Percentiles rank a stretch among this genome's conserved stretches.
These are phyloP conservation scores for Sphaerophoria taeniata DNA, from an alignment of 2,888 invertebrate genomes.

Conservation along the genomic window DNA sequence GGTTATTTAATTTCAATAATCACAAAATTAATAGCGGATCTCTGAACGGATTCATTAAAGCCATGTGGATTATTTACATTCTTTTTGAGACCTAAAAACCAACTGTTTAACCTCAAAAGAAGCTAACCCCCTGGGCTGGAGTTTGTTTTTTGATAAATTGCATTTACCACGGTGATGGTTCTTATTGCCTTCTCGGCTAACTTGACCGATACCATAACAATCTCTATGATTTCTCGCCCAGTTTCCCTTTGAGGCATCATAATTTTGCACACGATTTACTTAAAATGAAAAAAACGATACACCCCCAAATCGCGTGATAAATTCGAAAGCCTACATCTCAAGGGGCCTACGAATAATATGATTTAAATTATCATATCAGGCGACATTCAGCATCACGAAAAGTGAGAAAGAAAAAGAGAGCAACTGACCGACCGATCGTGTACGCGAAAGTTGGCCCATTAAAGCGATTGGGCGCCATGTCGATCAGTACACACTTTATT, in stretches of 20 bases:
- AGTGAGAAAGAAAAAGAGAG: slow-evolving; percentile 5
- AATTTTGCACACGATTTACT: background rate
- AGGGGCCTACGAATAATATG: slow-evolving; percentile 56
- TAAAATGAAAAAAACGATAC: slow-evolving; percentile 9
- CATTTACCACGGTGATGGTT: slow-evolving; percentile 32
- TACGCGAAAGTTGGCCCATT: slow-evolving; percentile 60
- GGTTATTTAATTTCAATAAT: slow-evolving; percentile 18
- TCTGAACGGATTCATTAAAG: slow-evolving; percentile 1
- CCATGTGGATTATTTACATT: background rate
- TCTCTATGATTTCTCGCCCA: slow-evolving; percentile 37
- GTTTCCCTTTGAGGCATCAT: slow-evolving; percentile 60
- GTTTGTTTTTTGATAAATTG: slow-evolving; percentile 34
- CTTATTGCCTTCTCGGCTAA: background rate
- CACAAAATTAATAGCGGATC: slow-evolving; percentile 10
- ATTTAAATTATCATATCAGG: slow-evolving; percentile 73
- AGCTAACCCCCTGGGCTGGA: background rate
- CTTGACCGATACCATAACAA: slow-evolving; percentile 43
- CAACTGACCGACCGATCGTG: slow-evolving; percentile 31
- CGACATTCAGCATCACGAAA: slow-evolving; percentile 4
- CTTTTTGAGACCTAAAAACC: background rate
- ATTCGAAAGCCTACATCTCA: slow-evolving; percentile 58
- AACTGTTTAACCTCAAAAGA: slow-evolving; percentile 7
- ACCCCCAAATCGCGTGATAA: slow-evolving; percentile 64
- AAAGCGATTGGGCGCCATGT: slow-evolving; percentile 68
- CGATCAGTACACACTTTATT: slow-evolving; percentile 2